A percentile compares a stretch with the other conserved stretches of the same genome.
Evolutionary conservation across 2,888 invertebrate genomes (phyloP).

Genomic region (Conistra vaccinii): DNA sequence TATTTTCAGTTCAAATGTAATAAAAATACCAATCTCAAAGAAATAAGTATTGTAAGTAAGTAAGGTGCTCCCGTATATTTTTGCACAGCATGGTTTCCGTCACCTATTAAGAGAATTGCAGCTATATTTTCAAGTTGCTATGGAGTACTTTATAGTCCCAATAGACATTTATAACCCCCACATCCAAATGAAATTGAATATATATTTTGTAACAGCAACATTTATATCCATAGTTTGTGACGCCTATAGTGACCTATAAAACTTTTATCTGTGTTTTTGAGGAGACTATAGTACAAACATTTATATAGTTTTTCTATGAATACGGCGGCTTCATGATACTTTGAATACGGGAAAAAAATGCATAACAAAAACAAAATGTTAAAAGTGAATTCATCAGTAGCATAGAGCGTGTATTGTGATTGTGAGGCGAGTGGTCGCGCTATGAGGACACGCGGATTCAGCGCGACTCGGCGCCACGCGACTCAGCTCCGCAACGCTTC

Average conservation of each 20-base stretch:
- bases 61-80: conserved; percentile 47
- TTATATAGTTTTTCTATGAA: conserved; percentile 67
- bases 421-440: conserved; percentile 57
- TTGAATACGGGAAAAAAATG: conserved; percentile 52
- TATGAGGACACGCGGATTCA: conserved; percentile 43
- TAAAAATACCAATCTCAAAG: conserved; percentile 40
- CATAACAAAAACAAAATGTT: conserved; percentile 57
- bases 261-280: conserved; percentile 62
- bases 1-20: conserved; percentile 31
- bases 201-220: conserved; percentile 54
- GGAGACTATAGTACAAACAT: conserved; percentile 55
- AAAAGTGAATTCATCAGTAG: conserved; percentile 64
- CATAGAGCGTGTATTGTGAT: conserved; percentile 65
- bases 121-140: conserved; percentile 51
- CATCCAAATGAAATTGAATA: conserved; percentile 57
- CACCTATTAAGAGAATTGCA: conserved; percentile 56
- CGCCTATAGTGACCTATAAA: conserved; percentile 59
- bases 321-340: conserved; percentile 51
- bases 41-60: conserved; percentile 39
- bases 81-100: conserved; percentile 56
- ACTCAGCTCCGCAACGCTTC: conserved; percentile 76
- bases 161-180: conserved; percentile 57
- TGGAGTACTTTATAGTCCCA: conserved; percentile 50
- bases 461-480: conserved; percentile 30
- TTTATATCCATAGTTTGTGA: conserved; percentile 57